Evolutionary conservation across 1,140 invertebrate genomes (phyloP).

Genomic region (Augochlora pura): DNA sequence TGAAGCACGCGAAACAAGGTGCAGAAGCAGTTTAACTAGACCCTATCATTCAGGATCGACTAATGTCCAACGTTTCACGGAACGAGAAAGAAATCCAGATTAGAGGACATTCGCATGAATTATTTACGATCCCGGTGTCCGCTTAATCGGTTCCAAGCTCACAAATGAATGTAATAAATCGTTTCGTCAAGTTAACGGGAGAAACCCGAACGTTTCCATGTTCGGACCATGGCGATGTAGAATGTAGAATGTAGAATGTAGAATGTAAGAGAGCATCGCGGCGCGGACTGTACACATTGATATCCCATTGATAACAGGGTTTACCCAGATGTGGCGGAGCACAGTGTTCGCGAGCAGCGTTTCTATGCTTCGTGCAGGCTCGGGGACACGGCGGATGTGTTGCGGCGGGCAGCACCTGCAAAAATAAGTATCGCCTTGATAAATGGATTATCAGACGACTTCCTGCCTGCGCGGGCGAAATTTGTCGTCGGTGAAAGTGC

Average conservation of each 20-base stretch:
- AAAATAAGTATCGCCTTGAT: conserved; percentile 62
- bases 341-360: conserved; percentile 28
- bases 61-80: background rate
- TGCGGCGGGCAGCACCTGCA: conserved; percentile 45
- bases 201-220: background rate
- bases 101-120: background rate
- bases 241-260: background rate
- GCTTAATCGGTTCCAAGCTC: background rate
- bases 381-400: conserved; percentile 19
- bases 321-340: conserved; percentile 54
- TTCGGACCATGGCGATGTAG: background rate
- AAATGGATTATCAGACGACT: conserved; percentile 61
- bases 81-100: background rate
- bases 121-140: background rate
- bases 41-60: background rate
- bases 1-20: background rate
- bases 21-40: background rate
- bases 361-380: background rate
- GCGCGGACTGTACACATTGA: conserved; percentile 40
- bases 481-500: conserved; percentile 25
- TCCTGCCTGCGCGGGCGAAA: conserved; percentile 50
- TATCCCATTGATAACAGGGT: conserved; percentile 55
- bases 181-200: background rate
- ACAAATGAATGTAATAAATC: background rate
- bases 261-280: conserved; percentile 7